Evolutionary conservation across 2,888 invertebrate genomes (phyloP).

Genomic region (Therioaphis trifolii): DNA sequence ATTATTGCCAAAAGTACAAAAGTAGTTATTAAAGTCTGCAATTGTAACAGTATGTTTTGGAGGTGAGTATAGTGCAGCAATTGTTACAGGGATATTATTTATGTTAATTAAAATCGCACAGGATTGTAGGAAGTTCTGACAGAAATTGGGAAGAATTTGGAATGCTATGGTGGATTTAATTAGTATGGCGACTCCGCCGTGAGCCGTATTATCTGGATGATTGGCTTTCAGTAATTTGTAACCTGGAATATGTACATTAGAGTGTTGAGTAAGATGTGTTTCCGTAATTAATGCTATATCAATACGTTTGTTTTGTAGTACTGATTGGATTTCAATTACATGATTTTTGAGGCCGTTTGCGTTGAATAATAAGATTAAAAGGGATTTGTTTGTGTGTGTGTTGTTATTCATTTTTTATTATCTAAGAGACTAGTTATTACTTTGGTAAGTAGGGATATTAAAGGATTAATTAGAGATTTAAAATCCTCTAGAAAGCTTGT

Average conservation of each 20-base stretch:
- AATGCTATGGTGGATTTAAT: not conserved
- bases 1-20: too few relatives aligned
- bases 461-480: too few relatives aligned
- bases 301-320: not conserved
- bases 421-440: too few relatives aligned
- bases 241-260: not conserved
- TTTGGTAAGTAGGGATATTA: too few relatives aligned
- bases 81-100: constrained; percentile 12
- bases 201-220: not conserved
- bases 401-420: too few relatives aligned
- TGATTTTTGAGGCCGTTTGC: too few relatives aligned
- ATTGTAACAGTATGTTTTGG: not conserved
- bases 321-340: too few relatives aligned
- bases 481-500: too few relatives aligned
- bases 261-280: not conserved
- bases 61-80: not conserved
- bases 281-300: not conserved
- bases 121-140: not conserved
- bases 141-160: not conserved
- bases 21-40: not conserved
- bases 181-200: not conserved
- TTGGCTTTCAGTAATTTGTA: not conserved
- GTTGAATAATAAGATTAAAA: too few relatives aligned
- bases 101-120: not conserved
- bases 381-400: too few relatives aligned